Base-by-base conservation (phyloP, 2,797 vertebrate species). In the Capromys pilorides region DNA sequence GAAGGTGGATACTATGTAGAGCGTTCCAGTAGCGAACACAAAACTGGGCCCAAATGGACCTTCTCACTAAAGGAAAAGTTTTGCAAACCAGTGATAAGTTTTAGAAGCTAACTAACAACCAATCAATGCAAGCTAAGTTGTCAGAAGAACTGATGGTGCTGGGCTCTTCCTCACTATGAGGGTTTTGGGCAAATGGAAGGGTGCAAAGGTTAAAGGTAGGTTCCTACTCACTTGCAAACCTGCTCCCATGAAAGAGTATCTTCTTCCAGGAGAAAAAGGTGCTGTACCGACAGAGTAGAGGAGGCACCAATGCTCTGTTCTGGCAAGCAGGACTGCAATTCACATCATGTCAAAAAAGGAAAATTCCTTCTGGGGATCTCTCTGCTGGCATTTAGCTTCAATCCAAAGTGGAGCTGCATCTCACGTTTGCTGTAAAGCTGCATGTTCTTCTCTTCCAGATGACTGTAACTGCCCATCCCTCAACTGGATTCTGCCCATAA, bases 161-260 rank as follows among this genome's bases (percentile, higher is more conserved):
- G 2, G 41, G 18, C 0, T 4, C 4, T 49, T 16, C 3, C 3
- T 69, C 4, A 7, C 3, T 75, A 26, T 1, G 41, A 16, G 36
- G 0, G 18, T 6, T 31, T 61, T 5, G 80, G 26, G 6, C 31
- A 36, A n/a, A 1, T 31, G 24, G 24, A 86, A 54, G 16, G 24
- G 6, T 1, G 12, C 24, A 73, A 59, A 54, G 57, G 18, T 22
- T n/a, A 13, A 49, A 19, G 5, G 24, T 6, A 33, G n/a, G 16
- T 41, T 73, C 36, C 39, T 51, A 6, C 28, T 77, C n/a, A 3
- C 12, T 18, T 41, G 62, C 93, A 90, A 49, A 82, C 2, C 24
- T 90, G 5, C 16, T 36, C 73, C 14, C 24, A 73, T 49, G 21
- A 88, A 31, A 75, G 9, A 57, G n/a, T n/a, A n/a, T n/a, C n/a